These are phyloP conservation scores for Hirtodrosophila histrioides DNA, from an alignment of 2,888 invertebrate genomes.

Conservation along the genomic window DNA sequence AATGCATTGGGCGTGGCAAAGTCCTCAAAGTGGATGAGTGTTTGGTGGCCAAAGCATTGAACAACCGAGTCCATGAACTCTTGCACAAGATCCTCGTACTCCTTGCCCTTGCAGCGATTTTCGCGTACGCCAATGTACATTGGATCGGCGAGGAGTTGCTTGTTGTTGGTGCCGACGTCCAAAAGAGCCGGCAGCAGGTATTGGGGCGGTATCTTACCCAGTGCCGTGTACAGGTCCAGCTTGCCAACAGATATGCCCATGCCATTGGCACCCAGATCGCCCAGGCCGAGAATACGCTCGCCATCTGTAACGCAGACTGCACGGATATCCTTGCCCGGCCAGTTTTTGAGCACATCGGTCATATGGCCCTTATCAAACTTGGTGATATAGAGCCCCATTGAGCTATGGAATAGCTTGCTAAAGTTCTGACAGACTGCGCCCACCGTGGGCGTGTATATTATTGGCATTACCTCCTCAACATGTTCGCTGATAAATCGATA, in stretches of 20 bases:
- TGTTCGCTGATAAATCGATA: conserved; percentile 93
- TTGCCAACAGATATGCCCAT: conserved; percentile 70
- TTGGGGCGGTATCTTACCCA: conserved; percentile 48
- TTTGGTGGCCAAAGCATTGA: conserved; percentile 33
- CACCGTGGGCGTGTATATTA: conserved; percentile 98
- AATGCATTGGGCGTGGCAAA: conserved; percentile 68
- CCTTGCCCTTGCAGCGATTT: conserved; percentile 49
- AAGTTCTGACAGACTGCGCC: conserved; percentile 97
- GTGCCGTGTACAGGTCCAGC: conserved; percentile 61
- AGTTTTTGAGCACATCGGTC: conserved; percentile 53
- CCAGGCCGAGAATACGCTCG: conserved; percentile 63
- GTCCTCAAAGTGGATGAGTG: conserved; percentile 69
- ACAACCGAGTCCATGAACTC: conserved; percentile 51
- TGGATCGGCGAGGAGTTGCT: conserved; percentile 51
- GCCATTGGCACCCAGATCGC: conserved; percentile 68
- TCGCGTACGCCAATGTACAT: conserved; percentile 60
- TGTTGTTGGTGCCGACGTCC: conserved; percentile 64
- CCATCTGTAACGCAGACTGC: conserved; percentile 68
- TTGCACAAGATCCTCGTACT: conserved; percentile 60
- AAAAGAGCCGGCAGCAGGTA: conserved; percentile 44
- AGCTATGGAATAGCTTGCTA: conserved; percentile 93
- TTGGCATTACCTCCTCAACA: conserved; percentile 95
- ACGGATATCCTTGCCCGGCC: conserved; percentile 47
- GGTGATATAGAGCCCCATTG: conserved; percentile 91
- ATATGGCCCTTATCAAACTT: conserved; percentile 53